Evolutionary conservation across 1,140 invertebrate genomes (phyloP).

Genomic region (Drosophila grimshawi): DNA sequence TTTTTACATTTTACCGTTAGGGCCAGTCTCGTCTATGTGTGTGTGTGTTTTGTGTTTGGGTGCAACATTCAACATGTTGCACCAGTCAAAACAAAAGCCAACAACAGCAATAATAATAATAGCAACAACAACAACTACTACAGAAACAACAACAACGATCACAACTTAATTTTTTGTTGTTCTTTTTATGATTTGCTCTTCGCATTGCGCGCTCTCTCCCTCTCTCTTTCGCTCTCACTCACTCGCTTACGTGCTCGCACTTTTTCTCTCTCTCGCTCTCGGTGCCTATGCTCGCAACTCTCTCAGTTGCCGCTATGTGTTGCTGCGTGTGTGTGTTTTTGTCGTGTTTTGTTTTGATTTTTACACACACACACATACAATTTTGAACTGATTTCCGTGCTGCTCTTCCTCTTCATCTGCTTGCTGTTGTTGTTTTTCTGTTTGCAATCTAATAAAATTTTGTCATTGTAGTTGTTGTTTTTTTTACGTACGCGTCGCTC

Average conservation of each 20-base stretch:
- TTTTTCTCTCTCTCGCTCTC: constrained; percentile 9
- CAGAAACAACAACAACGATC: constrained; percentile 24
- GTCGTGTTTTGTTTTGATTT: constrained; percentile 61
- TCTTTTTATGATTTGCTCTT: constrained; percentile 36
- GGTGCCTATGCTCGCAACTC: background rate
- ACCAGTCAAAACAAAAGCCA: constrained; percentile 40
- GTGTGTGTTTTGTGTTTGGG: constrained; percentile 7
- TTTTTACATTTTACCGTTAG: constrained; percentile 51
- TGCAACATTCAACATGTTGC: constrained; percentile 56
- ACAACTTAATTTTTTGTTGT: constrained; percentile 36
- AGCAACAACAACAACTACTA: constrained; percentile 46
- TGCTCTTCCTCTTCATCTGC: constrained; percentile 31
- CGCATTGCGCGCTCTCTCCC: background rate
- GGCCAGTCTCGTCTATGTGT: constrained; percentile 24
- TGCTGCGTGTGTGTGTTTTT: constrained; percentile 35
- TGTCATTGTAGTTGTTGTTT: constrained; percentile 44
- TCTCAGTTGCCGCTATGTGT: background rate
- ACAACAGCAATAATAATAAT: constrained; percentile 9
- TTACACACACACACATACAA: constrained; percentile 39
- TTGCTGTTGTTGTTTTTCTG: constrained; percentile 27
- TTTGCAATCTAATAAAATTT: constrained; percentile 57
- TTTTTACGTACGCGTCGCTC: constrained; percentile 38
- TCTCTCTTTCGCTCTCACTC: constrained; percentile 16
- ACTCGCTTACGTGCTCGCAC: constrained; percentile 15
- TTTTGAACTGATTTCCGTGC: constrained; percentile 53